Evolutionary conservation across 2,888 invertebrate genomes (phyloP).

Genomic region (Limnephilus rhombicus): DNA sequence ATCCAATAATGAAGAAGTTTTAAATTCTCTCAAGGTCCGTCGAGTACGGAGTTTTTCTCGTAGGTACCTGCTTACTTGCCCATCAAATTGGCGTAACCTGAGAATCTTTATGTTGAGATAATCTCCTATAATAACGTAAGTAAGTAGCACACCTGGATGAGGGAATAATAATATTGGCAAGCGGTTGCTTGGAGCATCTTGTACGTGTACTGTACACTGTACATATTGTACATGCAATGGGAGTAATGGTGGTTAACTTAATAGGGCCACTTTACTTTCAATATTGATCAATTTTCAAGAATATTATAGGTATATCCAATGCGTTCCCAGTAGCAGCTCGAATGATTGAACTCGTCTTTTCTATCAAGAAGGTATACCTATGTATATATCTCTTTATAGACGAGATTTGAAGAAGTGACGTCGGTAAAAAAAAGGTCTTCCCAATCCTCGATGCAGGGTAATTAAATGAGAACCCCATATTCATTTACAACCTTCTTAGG

Average conservation of each 20-base stretch:
- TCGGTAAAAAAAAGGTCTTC: neutral
- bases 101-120: constrained; percentile 17
- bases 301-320: neutral
- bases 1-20: neutral
- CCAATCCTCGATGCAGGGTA: neutral
- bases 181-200: constrained; percentile 8
- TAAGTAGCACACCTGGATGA: constrained; percentile 12
- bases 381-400: too few relatives aligned
- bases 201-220: constrained; percentile 13
- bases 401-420: too few relatives aligned
- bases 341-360: neutral
- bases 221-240: constrained; percentile 25
- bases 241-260: constrained; percentile 35
- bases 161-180: neutral
- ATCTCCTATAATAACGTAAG: neutral
- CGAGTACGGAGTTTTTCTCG: neutral
- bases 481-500: neutral
- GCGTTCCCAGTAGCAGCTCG: neutral
- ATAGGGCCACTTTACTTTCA: constrained; percentile 27
- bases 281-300: constrained; percentile 14
- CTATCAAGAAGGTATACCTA: neutral
- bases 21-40: neutral
- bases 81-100: constrained; percentile 13
- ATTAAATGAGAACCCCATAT: neutral
- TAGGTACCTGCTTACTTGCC: neutral